Base-by-base conservation (phyloP, 2,797 vertebrate genomes). In the Acestrorhynchus altus region DNA sequence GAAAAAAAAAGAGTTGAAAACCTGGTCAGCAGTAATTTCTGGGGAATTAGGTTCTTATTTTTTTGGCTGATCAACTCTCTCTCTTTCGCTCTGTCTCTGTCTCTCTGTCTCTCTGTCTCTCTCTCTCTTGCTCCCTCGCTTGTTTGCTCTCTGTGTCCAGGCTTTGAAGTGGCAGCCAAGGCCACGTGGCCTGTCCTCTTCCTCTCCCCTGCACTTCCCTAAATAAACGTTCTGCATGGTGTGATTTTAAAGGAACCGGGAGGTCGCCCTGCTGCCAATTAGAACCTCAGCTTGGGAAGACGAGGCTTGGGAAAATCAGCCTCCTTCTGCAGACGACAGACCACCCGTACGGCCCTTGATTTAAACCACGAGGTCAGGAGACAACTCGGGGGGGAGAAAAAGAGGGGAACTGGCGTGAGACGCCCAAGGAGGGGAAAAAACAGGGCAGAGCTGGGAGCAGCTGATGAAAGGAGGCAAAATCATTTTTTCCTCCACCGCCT, bases 171-270 rank as follows among this genome's bases (percentile, higher is more conserved):
- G 40, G 54, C 18, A 56, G 78, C 80, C 84, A 82, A 86, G 79
- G 69, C 72, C 54, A 75, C 77, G 76, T 72, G 81, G 78, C 73
- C 65, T 40, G 24, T 61, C 77, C 71, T 80, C 74, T 88, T 84
- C 80, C 84, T 77, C 61, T 86, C 81, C 71, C 72, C 83, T 84
- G 81, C 71, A 73, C 86, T 89, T 90, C 86, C 87, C 84, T 89
- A 88, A 90, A 90, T 91, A 90, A 91, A 91, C 87, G 86, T 89
- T 91, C 84, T 89, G 88, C 86, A 86, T 67, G 70, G 87, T 81
- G 77, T 88, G 86, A 83, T 89, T 91, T 90, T 88, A 90, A 90
- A 88, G 86, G 88, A 86, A 91, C 85, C 78, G 83, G 72, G 81
- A 88, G 87, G 86, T 91, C 86, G 64, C 87, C 86, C 83, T 89